Conservation (phyloP, 2,888 invertebrate genomes). For the Branchinecta sandiegonensis region DNA sequence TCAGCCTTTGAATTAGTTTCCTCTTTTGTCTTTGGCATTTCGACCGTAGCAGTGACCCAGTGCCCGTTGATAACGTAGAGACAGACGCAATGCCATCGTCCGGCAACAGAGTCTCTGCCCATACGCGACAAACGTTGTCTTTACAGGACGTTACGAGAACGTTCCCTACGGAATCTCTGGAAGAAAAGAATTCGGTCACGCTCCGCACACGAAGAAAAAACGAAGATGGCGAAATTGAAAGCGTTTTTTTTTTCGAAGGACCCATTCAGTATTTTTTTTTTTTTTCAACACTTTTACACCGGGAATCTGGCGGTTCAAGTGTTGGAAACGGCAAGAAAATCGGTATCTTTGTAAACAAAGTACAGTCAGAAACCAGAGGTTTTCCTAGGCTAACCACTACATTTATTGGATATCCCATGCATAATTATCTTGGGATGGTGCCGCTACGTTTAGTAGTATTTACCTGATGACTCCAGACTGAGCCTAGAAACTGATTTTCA, state of each 20-base stretch:
- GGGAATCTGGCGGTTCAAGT: not conserved
- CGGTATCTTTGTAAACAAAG: too few relatives aligned
- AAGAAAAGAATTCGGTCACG: slow-evolving; percentile 7
- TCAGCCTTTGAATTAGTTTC: slow-evolving; percentile 85
- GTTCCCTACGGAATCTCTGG: slow-evolving; percentile 47
- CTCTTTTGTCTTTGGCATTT: slow-evolving; percentile 88
- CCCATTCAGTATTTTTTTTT: not conserved
- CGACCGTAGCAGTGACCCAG: slow-evolving; percentile 42
- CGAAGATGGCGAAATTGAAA: too few relatives aligned
- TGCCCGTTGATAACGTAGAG: slow-evolving; percentile 44
- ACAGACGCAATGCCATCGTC: slow-evolving; percentile 75
- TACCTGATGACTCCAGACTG: too few relatives aligned
- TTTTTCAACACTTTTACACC: not conserved
- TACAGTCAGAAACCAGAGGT: too few relatives aligned
- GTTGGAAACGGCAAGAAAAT: too few relatives aligned
- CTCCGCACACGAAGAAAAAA: too few relatives aligned
- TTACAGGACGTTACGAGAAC: slow-evolving; percentile 94
- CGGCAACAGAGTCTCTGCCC: slow-evolving; percentile 94
- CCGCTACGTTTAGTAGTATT: too few relatives aligned
- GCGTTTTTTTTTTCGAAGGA: not conserved
- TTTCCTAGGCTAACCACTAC: too few relatives aligned
- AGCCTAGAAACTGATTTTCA: too few relatives aligned
- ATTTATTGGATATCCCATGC: too few relatives aligned
- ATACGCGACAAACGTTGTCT: slow-evolving; percentile 96
- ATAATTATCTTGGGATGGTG: too few relatives aligned